These are phyloP conservation scores for Mormoops blainvillei DNA, from an alignment of 2,113 vertebrate species.

Conservation along the genomic window DNA sequence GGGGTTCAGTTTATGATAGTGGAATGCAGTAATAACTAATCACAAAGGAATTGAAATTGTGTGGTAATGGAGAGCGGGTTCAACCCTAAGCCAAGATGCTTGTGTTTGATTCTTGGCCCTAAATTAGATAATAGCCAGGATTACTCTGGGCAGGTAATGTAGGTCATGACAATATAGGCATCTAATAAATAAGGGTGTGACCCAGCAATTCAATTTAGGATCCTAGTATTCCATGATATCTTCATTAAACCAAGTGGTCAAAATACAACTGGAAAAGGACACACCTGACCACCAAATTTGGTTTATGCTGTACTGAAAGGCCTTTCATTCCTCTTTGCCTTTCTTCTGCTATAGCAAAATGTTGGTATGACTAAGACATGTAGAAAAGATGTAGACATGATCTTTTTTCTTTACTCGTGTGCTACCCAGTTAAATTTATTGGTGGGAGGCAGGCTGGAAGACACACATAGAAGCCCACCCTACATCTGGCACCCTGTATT, in stretches of 20 bases:
- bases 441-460: background rate
- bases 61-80: background rate
- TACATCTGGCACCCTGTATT: background rate
- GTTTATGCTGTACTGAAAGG: background rate
- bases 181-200: background rate
- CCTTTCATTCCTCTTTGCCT: background rate
- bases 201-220: background rate
- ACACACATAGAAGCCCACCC: background rate
- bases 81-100: background rate
- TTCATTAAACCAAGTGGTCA: background rate
- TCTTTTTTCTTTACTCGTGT: background rate
- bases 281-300: background rate
- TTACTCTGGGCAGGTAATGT: background rate
- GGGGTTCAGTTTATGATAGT: constrained; percentile 9
- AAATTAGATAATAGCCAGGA: background rate
- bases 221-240: background rate
- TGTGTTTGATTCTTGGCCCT: background rate
- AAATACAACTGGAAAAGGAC: background rate
- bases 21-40: background rate
- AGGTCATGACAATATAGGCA: background rate
- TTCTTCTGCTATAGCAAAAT: background rate
- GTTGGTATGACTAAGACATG: background rate
- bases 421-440: background rate
- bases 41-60: background rate
- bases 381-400: too few species aligned